Percentiles rank a stretch among this genome's conserved stretches.
phyloP scores from a whole-genome alignment of 2,888 invertebrate species.

The Hybos culiciformis region DNA sequence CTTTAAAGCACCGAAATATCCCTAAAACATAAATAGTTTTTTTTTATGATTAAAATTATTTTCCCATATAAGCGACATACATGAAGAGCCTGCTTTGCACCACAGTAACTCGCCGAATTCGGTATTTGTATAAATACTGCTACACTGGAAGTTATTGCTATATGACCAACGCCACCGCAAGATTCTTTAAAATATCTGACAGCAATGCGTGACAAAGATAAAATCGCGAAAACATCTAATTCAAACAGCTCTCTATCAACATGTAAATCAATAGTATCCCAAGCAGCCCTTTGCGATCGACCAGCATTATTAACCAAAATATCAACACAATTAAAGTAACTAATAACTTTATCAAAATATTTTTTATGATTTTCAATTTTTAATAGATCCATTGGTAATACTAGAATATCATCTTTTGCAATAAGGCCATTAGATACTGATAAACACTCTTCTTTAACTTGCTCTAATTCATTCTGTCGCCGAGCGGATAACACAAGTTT shows the following conservation, averaged over 20 bases:
- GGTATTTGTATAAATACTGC: constrained; percentile 56
- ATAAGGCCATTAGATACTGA: constrained; percentile 30
- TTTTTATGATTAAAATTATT: too few relatives aligned
- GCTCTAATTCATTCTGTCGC: constrained; percentile 44
- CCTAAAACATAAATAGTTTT: constrained; percentile 38
- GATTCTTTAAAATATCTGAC: constrained; percentile 45
- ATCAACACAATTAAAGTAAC: constrained; percentile 58
- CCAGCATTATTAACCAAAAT: constrained; percentile 73
- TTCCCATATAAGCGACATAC: constrained; percentile 40
- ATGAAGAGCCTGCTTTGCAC: constrained; percentile 62
- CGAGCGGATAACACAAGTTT: constrained; percentile 56
- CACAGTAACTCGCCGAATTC: constrained; percentile 55
- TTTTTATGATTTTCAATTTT: constrained; percentile 45
- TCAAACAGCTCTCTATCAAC: constrained; percentile 66
- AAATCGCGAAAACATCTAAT: constrained; percentile 58
- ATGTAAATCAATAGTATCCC: constrained; percentile 52
- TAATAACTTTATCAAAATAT: constrained; percentile 45
- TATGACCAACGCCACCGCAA: constrained; percentile 42
- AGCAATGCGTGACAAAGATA: constrained; percentile 56
- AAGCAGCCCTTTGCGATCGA: constrained; percentile 57
- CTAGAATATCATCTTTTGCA: constrained; percentile 46
- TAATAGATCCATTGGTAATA: constrained; percentile 54
- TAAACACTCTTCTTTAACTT: constrained; percentile 51
- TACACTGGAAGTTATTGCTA: constrained; percentile 61
- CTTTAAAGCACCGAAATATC: constrained; percentile 56